Percentiles rank a stretch among this genome's conserved stretches.
phyloP scores from a whole-genome alignment of 1,140 invertebrate species.

The Leptinotarsa undecemlineata region DNA sequence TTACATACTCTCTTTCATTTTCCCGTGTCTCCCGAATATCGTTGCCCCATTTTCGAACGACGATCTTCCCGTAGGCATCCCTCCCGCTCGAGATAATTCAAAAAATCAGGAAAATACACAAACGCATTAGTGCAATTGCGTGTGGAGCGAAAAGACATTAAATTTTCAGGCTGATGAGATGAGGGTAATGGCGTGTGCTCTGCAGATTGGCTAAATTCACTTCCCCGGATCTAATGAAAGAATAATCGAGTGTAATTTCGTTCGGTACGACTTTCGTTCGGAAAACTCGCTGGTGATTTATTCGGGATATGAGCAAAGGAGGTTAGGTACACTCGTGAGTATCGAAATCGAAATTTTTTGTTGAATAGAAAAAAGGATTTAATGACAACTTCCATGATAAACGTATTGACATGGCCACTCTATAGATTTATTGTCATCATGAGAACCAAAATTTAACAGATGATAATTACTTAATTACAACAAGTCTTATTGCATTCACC shows the following conservation, averaged over 20 bases:
- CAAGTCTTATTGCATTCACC: too few relatives aligned
- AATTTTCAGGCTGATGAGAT: slow-evolving; percentile 49
- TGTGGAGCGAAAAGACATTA: slow-evolving; percentile 47
- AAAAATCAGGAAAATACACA: slow-evolving; percentile 46
- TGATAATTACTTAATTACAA: too few relatives aligned
- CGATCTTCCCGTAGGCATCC: neutral
- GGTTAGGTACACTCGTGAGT: too few relatives aligned
- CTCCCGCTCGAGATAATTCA: slow-evolving; percentile 11
- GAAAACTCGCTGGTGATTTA: too few relatives aligned
- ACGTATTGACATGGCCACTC: too few relatives aligned
- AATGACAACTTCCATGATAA: too few relatives aligned
- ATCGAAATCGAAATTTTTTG: too few relatives aligned
- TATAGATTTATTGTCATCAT: too few relatives aligned
- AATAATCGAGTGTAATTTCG: slow-evolving; percentile 34
- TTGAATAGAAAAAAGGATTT: too few relatives aligned
- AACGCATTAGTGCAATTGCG: slow-evolving; percentile 51
- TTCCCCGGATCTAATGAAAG: slow-evolving; percentile 41
- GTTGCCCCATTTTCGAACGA: neutral
- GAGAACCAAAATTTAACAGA: too few relatives aligned
- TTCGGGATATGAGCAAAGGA: too few relatives aligned
- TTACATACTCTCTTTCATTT: neutral
- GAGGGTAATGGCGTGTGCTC: slow-evolving; percentile 47
- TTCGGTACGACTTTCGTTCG: slow-evolving; percentile 4
- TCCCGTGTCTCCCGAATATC: neutral
- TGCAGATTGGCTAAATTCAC: slow-evolving; percentile 45